Evolutionary conservation across 2,888 invertebrate genomes (phyloP).

Genomic region (Protodeltote pygarga): DNA sequence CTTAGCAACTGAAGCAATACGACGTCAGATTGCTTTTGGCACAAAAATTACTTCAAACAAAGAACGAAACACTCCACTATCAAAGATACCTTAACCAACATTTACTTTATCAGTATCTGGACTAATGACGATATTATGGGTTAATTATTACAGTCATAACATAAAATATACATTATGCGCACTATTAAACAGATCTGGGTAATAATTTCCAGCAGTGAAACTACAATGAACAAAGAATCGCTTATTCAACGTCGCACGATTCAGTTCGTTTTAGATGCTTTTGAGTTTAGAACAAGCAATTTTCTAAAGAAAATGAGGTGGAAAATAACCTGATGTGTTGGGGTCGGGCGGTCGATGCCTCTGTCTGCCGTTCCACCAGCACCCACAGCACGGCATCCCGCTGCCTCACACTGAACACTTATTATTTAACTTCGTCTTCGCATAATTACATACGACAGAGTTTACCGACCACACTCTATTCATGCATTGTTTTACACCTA

Average conservation of each 20-base stretch:
- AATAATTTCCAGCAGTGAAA: constrained; percentile 23
- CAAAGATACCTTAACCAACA: no score
- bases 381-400: constrained; percentile 82
- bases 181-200: constrained; percentile 4
- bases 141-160: no score
- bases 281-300: constrained; percentile 30
- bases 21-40: no score
- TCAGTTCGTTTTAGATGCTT: constrained; percentile 37
- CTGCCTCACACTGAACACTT: constrained; percentile 44
- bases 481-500: constrained; percentile 25
- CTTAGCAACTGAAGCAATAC: no score
- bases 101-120: no score
- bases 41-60: no score
- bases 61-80: no score
- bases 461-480: constrained; percentile 26
- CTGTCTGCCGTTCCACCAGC: constrained; percentile 84
- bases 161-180: constrained; percentile 4
- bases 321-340: constrained; percentile 69
- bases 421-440: constrained; percentile 29
- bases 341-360: constrained; percentile 80
- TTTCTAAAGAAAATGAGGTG: constrained; percentile 35
- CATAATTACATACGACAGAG: constrained; percentile 24
- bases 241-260: constrained; percentile 30
- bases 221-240: constrained; percentile 29
- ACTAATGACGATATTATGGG: no score